Conservation (phyloP, 2,113 vertebrate species). For the Pedetes capensis region DNA sequence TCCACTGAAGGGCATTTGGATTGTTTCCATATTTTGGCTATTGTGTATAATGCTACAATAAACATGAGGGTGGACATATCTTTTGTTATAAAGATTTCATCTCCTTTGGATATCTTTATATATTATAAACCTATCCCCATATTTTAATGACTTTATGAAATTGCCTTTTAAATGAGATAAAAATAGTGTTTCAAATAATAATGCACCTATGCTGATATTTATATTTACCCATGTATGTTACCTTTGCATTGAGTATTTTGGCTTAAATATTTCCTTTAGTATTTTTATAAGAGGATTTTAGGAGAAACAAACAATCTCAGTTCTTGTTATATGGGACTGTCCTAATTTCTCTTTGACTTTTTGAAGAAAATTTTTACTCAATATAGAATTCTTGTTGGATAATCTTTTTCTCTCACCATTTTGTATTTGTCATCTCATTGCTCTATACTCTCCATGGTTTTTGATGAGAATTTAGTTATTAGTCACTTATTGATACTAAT, state of each 20-base stretch:
- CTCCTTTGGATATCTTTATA: too few species aligned
- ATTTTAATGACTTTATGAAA: not conserved
- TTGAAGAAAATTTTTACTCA: not conserved
- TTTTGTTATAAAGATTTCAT: too few species aligned
- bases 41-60: too few species aligned
- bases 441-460: not conserved
- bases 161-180: too few species aligned
- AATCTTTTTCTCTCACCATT: not conserved
- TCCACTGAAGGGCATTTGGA: too few species aligned
- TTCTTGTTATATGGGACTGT: not conserved
- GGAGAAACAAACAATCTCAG: not conserved
- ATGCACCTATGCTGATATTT: not conserved
- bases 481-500: not conserved
- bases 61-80: too few species aligned
- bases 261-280: not conserved
- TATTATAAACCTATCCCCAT: not conserved
- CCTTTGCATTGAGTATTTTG: too few species aligned
- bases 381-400: not conserved
- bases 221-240: not conserved
- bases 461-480: not conserved
- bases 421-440: not conserved
- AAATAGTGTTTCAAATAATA: not conserved
- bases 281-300: not conserved
- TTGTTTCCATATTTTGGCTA: too few species aligned
- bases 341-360: not conserved